Conservation (phyloP, 2,888 invertebrate species). For the Pandemis corylana region DNA sequence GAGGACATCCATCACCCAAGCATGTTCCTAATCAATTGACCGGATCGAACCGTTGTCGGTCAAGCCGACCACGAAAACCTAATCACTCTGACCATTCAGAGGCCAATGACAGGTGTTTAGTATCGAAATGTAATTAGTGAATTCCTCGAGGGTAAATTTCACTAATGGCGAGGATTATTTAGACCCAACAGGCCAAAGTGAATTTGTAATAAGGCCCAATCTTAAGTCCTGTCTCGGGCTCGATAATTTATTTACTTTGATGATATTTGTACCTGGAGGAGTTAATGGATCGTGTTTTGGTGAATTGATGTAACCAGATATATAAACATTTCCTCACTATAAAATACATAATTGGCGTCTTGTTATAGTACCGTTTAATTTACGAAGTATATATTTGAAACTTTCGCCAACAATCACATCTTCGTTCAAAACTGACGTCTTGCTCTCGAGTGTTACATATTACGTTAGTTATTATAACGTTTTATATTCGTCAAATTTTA, state of each 20-base stretch:
- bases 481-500: no score
- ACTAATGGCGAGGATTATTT: constrained; percentile 72
- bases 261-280: constrained; percentile 53
- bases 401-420: no score
- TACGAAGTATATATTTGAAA: no score
- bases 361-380: background rate
- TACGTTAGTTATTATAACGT: no score
- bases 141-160: constrained; percentile 60
- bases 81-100: constrained; percentile 61
- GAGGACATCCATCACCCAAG: constrained; percentile 47
- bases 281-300: constrained; percentile 35
- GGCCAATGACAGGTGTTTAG: constrained; percentile 72
- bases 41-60: constrained; percentile 63
- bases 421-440: no score
- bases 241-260: constrained; percentile 71
- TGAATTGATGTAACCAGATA: background rate
- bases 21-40: constrained; percentile 66
- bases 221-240: constrained; percentile 65
- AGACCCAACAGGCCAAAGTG: constrained; percentile 65
- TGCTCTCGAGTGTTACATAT: no score
- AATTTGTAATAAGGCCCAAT: constrained; percentile 74
- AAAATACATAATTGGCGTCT: background rate
- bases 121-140: constrained; percentile 73
- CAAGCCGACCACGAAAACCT: constrained; percentile 66
- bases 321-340: background rate